These are phyloP conservation scores for Saimiri boliviensis DNA, from an alignment of 2,113 vertebrate species.

Conservation along the genomic window DNA sequence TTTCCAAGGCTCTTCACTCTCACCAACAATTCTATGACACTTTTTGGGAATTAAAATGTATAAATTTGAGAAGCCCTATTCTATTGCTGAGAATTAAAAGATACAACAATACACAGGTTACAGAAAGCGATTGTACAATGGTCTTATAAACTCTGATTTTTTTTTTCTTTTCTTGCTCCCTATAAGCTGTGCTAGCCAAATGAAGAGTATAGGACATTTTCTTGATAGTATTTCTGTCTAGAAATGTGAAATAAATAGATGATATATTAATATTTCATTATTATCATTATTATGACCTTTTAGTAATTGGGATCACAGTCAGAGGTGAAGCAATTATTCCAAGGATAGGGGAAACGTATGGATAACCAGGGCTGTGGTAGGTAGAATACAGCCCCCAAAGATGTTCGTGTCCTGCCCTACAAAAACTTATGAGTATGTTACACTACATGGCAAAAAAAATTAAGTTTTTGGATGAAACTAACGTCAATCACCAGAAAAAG, in stretches of 20 bases:
- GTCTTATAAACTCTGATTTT: background rate
- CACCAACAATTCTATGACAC: background rate
- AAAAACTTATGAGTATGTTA: too few species aligned
- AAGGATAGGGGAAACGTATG: background rate
- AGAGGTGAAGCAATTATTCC: background rate
- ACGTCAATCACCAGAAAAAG: background rate
- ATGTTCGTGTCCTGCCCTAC: background rate
- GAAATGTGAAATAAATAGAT: background rate
- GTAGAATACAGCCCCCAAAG: background rate
- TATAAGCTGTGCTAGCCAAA: background rate
- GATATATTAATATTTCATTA: background rate
- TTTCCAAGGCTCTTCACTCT: background rate
- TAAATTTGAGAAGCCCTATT: background rate
- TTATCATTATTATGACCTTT: background rate
- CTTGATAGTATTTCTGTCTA: background rate
- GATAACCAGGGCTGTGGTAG: fast-evolving
- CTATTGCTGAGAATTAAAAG: background rate
- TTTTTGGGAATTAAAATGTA: background rate
- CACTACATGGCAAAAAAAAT: background rate
- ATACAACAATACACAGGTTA: background rate
- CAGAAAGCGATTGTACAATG: background rate
- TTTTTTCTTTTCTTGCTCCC: background rate
- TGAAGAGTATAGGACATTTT: background rate
- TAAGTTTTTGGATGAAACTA: background rate
- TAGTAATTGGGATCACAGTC: background rate